phyloP scores from a whole-genome alignment of 2,113 vertebrate species.

The Mobula hypostoma region DNA sequence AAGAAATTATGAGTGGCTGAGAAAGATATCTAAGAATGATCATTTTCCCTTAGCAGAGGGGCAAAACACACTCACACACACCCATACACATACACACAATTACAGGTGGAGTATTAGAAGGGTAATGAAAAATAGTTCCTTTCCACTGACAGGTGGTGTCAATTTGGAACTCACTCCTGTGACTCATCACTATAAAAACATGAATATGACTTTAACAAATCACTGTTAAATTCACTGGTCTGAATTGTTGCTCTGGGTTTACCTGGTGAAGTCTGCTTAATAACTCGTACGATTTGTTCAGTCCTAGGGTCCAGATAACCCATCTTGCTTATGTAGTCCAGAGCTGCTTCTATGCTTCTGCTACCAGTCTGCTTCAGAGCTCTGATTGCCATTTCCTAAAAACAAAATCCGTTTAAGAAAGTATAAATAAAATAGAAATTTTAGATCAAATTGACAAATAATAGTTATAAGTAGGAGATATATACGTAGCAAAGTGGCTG shows the following conservation, averaged over 20 bases:
- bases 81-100: no score
- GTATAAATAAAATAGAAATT: not conserved
- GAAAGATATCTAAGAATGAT: no score
- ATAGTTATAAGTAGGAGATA: no score
- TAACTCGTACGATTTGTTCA: conserved; percentile 91
- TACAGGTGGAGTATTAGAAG: no score
- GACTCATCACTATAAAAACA: not conserved
- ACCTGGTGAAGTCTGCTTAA: conserved; percentile 97
- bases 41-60: no score
- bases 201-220: not conserved
- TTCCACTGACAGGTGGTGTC: no score
- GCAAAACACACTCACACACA: no score
- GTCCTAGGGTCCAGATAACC: conserved; percentile 91
- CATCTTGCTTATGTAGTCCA: conserved; percentile 98
- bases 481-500: not conserved
- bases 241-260: conserved; percentile 38
- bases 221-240: not conserved
- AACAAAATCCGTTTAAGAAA: conserved; percentile 37
- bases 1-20: no score
- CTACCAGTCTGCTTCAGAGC: conserved; percentile 94
- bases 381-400: conserved; percentile 90
- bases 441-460: not conserved
- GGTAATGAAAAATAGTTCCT: no score
- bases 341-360: conserved; percentile 87
- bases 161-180: no score